Base-by-base conservation (phyloP, 2,113 vertebrate species). In the Opisthocomus hoazin region DNA sequence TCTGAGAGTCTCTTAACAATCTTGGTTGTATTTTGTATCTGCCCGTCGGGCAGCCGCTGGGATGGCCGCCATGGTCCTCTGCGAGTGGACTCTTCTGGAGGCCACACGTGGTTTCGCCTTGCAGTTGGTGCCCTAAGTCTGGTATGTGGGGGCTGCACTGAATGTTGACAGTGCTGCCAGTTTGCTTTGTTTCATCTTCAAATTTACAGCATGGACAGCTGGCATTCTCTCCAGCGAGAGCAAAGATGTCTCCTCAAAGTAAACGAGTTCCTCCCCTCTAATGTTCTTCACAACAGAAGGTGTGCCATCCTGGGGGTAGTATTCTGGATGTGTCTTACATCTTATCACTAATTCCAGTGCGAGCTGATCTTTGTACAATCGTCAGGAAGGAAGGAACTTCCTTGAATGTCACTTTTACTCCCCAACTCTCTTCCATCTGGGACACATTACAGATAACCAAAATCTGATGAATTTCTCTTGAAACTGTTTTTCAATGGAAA, bases 91-190 rank as follows among this genome's bases (percentile, higher is more conserved):
- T 22, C 18, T 20, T 45, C 37, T n/a, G 34, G 50, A 69, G n/a
- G 6, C 65, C 56, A 6, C 2, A 2, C 19, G 30, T 10, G 5
- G 26, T 63, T 84, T 63, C 11, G 12, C 19, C 4, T 15, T 20
- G 36, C 53, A 39, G 46, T 27, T 26, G 24, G 17, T 57, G 18
- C 27, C 2, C 13, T 5, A 6, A 22, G 14, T 54, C n/a, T 56
- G 37, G 29, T 16, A 0, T 1, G 2, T 43, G 51, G 22, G 39
- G 19, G 8, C 45, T 16, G 13, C 18, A 8, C 0, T 3, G 3
- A 17, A 24, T 30, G 29, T 12, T 26, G 16, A 36, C 6, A 30
- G 14, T 3, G 5, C 15, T 15, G 15, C 3, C 16, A 13, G 2
- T n/a, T 26, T 48, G 41, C 58, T 51, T 63, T 53, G 14, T 29